Percentiles rank a stretch among this genome's conserved stretches.
These are phyloP conservation scores for Notolabrus celidotus DNA, from an alignment of 2,797 vertebrate species.

Conservation along the genomic window DNA sequence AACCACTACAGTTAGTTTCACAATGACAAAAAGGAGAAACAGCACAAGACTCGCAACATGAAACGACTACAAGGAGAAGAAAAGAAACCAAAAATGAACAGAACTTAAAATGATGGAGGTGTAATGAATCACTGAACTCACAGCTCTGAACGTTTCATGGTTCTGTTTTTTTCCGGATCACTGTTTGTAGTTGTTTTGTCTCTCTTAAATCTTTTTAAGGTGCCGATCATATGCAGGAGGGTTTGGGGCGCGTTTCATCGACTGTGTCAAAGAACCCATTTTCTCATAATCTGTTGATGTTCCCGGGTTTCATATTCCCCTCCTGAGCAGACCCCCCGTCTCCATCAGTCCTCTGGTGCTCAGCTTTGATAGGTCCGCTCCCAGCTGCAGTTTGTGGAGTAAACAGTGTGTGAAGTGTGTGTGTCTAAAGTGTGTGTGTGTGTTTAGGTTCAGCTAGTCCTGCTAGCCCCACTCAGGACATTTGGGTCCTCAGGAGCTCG, in stretches of 20 bases:
- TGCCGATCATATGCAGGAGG: background rate
- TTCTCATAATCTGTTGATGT: background rate
- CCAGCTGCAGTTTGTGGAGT: conserved; percentile 22
- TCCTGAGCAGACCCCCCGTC: conserved; percentile 3
- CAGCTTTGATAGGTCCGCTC: conserved; percentile 30
- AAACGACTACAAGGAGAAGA: no score
- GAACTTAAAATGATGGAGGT: no score
- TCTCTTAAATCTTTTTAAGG: background rate
- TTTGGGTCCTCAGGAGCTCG: conserved; percentile 83
- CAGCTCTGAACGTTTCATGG: no score
- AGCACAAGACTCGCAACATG: no score
- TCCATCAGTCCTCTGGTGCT: conserved; percentile 9
- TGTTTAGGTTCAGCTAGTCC: conserved; percentile 80
- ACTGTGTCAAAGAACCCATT: background rate
- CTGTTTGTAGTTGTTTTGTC: background rate
- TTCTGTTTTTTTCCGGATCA: no score
- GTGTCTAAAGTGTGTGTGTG: conserved; percentile 65
- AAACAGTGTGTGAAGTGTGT: conserved; percentile 23
- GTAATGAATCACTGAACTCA: no score
- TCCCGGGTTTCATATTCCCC: conserved; percentile 5
- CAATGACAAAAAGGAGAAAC: background rate
- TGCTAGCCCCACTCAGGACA: conserved; percentile 78
- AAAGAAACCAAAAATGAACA: no score
- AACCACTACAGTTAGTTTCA: no score
- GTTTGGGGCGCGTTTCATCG: no score